Conservation (phyloP, 2,113 vertebrate species). For the Bubo bubo region DNA sequence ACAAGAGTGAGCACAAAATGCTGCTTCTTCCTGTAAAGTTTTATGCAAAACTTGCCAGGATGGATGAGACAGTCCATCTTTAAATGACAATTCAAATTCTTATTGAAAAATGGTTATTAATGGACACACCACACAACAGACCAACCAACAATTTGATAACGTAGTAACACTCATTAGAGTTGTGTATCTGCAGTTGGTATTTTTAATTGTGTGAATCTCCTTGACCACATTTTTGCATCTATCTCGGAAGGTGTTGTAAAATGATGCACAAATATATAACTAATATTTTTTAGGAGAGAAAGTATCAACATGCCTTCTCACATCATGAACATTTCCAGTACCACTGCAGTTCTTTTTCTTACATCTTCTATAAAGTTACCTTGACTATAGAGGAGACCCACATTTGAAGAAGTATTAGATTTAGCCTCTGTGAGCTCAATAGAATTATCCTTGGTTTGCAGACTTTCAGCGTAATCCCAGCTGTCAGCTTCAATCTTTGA, state of each 20-base stretch:
- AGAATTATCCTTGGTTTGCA: not conserved
- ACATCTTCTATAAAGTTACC: not conserved
- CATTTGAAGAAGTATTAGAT: not conserved
- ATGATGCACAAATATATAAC: accelerated
- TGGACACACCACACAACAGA: accelerated
- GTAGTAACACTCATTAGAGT: accelerated
- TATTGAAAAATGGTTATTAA: not conserved
- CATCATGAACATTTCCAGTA: not conserved
- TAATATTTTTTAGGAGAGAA: not conserved
- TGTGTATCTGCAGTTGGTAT: too few relatives aligned
- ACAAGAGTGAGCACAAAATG: not conserved
- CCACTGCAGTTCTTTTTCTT: not conserved
- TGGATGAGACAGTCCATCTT: not conserved
- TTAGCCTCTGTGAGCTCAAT: not conserved
- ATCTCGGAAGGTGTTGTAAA: not conserved
- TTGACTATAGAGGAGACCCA: not conserved
- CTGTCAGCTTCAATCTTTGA: not conserved
- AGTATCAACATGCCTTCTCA: not conserved
- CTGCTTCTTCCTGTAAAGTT: not conserved
- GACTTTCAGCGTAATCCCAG: not conserved
- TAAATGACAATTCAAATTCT: not conserved
- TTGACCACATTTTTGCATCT: not conserved
- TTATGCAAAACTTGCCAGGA: too few relatives aligned
- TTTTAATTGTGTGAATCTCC: not conserved
- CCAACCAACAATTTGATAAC: not conserved